Evolutionary conservation across 2,797 vertebrate genomes (phyloP).

Genomic region (Mus caroli): DNA sequence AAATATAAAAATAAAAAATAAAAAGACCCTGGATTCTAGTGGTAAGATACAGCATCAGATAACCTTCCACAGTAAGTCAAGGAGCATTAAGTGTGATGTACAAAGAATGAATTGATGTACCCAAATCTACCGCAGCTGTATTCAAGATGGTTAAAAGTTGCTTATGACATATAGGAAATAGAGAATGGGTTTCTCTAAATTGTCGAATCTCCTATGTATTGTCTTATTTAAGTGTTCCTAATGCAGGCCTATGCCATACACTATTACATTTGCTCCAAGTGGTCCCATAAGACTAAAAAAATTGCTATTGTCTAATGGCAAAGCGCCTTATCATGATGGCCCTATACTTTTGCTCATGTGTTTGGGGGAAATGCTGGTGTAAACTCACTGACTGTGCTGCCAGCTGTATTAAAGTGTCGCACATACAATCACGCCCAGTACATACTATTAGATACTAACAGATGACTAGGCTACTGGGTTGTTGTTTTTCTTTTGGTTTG

Average conservation of each 20-base stretch:
- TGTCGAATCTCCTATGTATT: neutral
- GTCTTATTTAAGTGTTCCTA: neutral
- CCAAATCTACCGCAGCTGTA: neutral
- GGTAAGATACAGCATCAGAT: constrained; percentile 17
- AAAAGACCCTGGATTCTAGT: neutral
- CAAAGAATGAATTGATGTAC: constrained; percentile 24
- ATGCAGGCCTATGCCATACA: neutral
- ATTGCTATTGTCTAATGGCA: neutral
- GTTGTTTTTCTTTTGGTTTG: neutral
- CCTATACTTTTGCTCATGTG: rapidly evolving
- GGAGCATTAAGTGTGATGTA: neutral
- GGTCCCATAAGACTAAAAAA: neutral
- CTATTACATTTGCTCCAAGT: no score
- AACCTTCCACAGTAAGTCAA: constrained; percentile 19
- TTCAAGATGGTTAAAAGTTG: constrained; percentile 12
- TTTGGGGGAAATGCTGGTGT: no score
- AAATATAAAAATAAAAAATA: no score
- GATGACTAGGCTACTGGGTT: neutral
- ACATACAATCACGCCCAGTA: no score
- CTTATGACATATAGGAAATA: neutral
- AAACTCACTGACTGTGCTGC: neutral
- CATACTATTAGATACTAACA: neutral
- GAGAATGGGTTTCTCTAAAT: neutral
- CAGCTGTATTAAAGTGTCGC: neutral
- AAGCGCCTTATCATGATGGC: neutral